Conservation (phyloP, 2,797 vertebrate species). For the Catharus ustulatus region DNA sequence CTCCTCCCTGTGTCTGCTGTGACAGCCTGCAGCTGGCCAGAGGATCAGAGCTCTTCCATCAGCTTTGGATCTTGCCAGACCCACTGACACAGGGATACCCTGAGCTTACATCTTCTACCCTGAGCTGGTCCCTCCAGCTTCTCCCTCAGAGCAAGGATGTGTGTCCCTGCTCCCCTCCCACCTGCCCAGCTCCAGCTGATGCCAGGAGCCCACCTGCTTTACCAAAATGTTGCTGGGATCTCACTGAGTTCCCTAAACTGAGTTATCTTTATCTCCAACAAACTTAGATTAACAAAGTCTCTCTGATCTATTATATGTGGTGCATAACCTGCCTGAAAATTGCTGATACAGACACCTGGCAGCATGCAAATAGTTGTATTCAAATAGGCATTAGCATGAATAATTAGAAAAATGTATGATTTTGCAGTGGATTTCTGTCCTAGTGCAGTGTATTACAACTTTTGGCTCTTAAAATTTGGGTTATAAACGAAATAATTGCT, state of each 20-base stretch:
- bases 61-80: neutral
- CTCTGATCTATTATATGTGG: neutral
- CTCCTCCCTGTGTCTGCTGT: neutral
- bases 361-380: neutral
- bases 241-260: neutral
- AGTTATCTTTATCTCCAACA: neutral
- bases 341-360: neutral
- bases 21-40: neutral
- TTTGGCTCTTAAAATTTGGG: neutral
- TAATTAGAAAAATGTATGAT: neutral
- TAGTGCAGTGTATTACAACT: neutral
- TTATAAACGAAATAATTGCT: neutral
- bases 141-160: rapidly evolving
- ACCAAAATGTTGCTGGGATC: neutral
- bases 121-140: neutral
- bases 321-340: slow-evolving; percentile 5
- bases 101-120: neutral
- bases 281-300: neutral
- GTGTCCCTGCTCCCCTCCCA: neutral
- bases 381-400: neutral
- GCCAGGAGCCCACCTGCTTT: neutral
- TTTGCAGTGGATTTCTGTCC: neutral
- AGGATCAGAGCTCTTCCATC: neutral
- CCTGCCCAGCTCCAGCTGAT: neutral
- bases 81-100: neutral